These are phyloP conservation scores for Musca domestica DNA, from an alignment of 1,140 invertebrate genomes.

Conservation along the genomic window DNA sequence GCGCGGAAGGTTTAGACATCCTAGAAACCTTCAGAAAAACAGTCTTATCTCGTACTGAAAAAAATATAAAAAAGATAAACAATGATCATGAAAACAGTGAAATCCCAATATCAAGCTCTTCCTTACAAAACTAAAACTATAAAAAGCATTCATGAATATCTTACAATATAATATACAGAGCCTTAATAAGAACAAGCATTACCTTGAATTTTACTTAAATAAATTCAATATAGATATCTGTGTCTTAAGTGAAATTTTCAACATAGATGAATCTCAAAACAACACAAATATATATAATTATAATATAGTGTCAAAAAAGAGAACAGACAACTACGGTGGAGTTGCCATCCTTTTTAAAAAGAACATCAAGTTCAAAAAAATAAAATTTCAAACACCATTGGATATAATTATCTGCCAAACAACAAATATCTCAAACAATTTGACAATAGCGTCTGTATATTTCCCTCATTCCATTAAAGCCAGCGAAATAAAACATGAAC, in stretches of 20 bases:
- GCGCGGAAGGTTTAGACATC: neutral
- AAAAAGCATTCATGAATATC: too few relatives aligned
- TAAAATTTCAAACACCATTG: neutral
- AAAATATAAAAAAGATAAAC: too few relatives aligned
- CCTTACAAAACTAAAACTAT: too few relatives aligned
- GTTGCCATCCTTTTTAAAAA: neutral
- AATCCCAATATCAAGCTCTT: too few relatives aligned
- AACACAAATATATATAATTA: neutral
- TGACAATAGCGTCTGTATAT: neutral
- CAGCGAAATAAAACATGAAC: too few relatives aligned
- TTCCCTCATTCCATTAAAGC: too few relatives aligned
- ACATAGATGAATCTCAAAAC: neutral
- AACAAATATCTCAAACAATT: neutral
- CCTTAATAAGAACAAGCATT: neutral
- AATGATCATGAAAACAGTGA: too few relatives aligned
- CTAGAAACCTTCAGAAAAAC: neutral
- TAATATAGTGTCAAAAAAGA: neutral
- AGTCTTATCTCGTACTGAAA: too few relatives aligned
- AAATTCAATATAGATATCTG: neutral
- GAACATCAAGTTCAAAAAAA: neutral
- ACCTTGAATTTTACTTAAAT: neutral
- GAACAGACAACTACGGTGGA: too few relatives aligned
- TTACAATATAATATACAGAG: neutral
- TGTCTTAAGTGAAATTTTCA: neutral
- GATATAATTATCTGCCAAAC: neutral